Evolutionary conservation across 2,888 invertebrate species (phyloP).

Genomic region (Ophraella communa): DNA sequence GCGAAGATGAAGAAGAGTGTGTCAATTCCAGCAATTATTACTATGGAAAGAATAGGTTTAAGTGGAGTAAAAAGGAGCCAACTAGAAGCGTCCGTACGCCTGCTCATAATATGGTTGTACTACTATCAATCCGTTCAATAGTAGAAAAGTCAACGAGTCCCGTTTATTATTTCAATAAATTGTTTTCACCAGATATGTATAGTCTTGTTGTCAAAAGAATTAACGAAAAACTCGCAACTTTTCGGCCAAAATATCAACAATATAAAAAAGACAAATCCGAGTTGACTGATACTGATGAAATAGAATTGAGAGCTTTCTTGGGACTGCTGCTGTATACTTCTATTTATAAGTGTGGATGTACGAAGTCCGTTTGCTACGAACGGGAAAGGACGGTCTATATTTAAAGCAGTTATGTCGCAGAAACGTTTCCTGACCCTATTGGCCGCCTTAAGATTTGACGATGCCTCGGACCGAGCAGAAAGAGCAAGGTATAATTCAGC

Average conservation of each 20-base stretch:
- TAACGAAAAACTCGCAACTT: not conserved
- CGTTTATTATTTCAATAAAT: too few relatives aligned
- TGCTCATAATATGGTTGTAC: constrained; percentile 2
- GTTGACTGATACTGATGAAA: not conserved
- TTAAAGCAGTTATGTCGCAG: constrained; percentile 12
- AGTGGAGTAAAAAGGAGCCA: not conserved
- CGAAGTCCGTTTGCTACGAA: too few relatives aligned
- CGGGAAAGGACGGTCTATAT: constrained; percentile 1
- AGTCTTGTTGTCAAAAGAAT: not conserved
- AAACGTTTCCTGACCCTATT: constrained; percentile 9
- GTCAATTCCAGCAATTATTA: too few relatives aligned
- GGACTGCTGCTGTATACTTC: constrained; percentile 7
- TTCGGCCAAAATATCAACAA: constrained; percentile 3
- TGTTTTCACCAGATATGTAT: constrained; percentile 1
- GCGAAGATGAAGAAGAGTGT: too few relatives aligned
- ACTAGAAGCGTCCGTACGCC: not conserved
- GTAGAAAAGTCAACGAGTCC: too few relatives aligned
- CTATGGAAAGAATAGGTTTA: too few relatives aligned
- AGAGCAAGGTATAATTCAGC: not conserved
- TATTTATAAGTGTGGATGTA: constrained; percentile 10
- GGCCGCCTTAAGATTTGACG: not conserved
- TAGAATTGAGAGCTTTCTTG: constrained; percentile 12
- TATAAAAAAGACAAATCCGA: not conserved
- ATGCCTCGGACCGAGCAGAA: not conserved
- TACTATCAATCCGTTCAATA: not conserved